Evolutionary conservation across 2,888 invertebrate species (phyloP).

Genomic region (Zaprionus lineosus): DNA sequence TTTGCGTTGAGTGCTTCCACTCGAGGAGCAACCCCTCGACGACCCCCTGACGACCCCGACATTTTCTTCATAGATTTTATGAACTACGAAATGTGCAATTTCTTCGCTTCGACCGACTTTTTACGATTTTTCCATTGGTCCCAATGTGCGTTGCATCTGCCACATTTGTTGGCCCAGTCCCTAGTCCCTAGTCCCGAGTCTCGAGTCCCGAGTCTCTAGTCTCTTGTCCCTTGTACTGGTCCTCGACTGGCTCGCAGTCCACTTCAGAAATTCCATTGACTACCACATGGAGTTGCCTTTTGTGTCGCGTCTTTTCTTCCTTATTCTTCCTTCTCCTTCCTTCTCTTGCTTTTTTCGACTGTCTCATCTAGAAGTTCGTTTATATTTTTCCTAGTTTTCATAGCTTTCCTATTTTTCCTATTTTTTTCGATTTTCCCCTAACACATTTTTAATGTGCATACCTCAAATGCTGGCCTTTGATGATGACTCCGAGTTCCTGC

Average conservation of each 20-base stretch:
- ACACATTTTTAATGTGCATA: conserved; percentile 60
- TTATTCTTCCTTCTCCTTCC: neutral
- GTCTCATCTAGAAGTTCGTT: neutral
- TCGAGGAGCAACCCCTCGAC: conserved; percentile 42
- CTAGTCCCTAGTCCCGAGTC: conserved; percentile 16
- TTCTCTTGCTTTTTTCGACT: too few relatives aligned
- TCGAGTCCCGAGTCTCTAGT: too few relatives aligned
- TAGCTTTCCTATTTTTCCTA: neutral
- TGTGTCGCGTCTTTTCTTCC: neutral
- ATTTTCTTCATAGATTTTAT: conserved; percentile 49
- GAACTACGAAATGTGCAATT: conserved; percentile 77
- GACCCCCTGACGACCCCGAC: too few relatives aligned
- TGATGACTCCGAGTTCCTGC: too few relatives aligned
- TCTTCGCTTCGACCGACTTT: conserved; percentile 47
- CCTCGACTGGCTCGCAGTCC: conserved; percentile 56
- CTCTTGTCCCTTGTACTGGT: too few relatives aligned
- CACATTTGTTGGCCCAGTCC: conserved; percentile 48
- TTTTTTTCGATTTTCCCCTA: conserved; percentile 16
- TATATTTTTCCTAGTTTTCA: too few relatives aligned
- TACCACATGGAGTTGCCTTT: conserved; percentile 63
- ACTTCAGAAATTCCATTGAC: conserved; percentile 68
- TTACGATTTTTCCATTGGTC: conserved; percentile 68
- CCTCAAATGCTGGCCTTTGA: conserved; percentile 67
- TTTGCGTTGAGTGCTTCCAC: conserved; percentile 36
- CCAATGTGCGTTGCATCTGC: conserved; percentile 72